Conservation (phyloP, 2,797 vertebrate genomes). For the Xiphophorus birchmanni region DNA sequence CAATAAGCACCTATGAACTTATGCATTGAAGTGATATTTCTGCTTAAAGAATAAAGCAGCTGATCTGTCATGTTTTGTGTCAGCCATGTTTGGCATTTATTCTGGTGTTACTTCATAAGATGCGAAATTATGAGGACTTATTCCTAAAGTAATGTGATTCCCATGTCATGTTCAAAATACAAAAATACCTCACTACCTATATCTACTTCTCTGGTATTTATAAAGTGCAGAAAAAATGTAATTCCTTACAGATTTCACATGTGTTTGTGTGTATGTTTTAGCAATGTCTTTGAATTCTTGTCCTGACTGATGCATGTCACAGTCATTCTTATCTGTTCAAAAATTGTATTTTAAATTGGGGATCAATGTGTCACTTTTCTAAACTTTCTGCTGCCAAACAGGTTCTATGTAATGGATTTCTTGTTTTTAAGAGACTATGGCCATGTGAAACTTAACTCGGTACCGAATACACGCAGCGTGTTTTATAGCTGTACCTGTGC, state of each 20-base stretch:
- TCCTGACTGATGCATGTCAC: not conserved
- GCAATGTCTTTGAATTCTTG: not conserved
- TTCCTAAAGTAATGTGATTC: not conserved
- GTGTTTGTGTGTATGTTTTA: not conserved
- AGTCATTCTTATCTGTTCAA: not conserved
- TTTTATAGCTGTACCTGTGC: not conserved
- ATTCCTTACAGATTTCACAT: not conserved
- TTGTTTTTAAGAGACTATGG: not conserved
- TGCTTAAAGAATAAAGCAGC: not conserved
- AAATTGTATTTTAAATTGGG: not conserved
- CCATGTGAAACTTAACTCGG: not conserved
- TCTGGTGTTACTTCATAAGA: too few species aligned
- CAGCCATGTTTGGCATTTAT: too few species aligned
- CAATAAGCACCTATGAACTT: not conserved
- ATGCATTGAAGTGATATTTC: too few species aligned
- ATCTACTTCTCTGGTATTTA: not conserved
- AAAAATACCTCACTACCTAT: not conserved
- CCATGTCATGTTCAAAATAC: not conserved
- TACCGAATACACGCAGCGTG: not conserved
- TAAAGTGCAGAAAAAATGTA: not conserved
- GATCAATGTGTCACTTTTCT: not conserved
- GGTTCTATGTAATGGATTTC: not conserved
- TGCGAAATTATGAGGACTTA: not conserved
- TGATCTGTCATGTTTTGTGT: not conserved
- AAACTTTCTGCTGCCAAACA: not conserved